Conservation (phyloP, 35 echinoderm and acorn worm species). For the Ophiothrix spiculata region DNA sequence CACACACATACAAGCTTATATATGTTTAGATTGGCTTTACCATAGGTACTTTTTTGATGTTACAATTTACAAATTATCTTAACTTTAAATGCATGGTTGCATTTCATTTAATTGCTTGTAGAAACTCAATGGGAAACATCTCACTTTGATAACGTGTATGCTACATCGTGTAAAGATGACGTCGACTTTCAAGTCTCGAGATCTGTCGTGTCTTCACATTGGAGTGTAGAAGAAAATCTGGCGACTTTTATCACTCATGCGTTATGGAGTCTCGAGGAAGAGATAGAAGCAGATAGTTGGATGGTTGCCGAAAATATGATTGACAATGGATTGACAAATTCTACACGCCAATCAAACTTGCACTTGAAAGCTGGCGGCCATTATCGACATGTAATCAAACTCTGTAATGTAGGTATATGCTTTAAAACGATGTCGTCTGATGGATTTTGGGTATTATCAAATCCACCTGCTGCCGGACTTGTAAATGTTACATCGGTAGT, state of each 20-base stretch:
- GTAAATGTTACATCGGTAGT: neutral
- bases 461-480: neutral
- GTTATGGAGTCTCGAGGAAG: neutral
- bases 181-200: neutral
- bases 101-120: too few relatives aligned
- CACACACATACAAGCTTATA: too few relatives aligned
- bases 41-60: too few relatives aligned
- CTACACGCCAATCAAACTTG: neutral
- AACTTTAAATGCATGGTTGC: too few relatives aligned
- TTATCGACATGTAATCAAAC: neutral
- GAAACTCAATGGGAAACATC: neutral
- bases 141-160: neutral
- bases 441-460: constrained; percentile 17
- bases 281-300: neutral
- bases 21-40: too few relatives aligned
- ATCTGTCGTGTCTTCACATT: neutral
- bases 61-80: too few relatives aligned
- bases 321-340: neutral
- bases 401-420: constrained; percentile 10
- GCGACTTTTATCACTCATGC: neutral
- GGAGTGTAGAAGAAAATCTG: neutral
- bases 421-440: neutral
- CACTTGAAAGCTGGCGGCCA: neutral
- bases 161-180: neutral
- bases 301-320: neutral